Base-by-base conservation (phyloP, 2,888 invertebrate genomes). In the Boloria selene region DNA sequence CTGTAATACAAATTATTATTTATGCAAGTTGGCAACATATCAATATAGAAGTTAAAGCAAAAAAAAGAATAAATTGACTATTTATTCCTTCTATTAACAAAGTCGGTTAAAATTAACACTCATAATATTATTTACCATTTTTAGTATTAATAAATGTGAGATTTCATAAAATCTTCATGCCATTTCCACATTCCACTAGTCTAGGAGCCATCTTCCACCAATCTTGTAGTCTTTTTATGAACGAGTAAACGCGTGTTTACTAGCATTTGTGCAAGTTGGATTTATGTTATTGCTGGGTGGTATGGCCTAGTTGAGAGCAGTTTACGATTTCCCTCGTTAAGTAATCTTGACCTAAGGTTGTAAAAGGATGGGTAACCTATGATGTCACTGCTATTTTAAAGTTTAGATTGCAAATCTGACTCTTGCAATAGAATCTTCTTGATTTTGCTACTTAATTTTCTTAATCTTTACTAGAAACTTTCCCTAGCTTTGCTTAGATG, bases 251-350 rank as follows among this genome's bases (percentile, higher is more conserved):
- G 64, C 44, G 45, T 59, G 56, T 64, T 55, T 47, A 44, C 56
- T 55, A 64, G 52, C 58, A 52, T 64, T 64, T 64, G 56, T 64
- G 64, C 64, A 64, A 64, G 64, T 53, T 56, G 47, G 31, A 64
- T 64, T 64, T 64, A 64, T 64, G 58, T 59, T 64, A 64, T 64
- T 59, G 64, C 58, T 64, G 64, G 64, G 58, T 64, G 64, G 64
- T 53, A 59, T 52, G 64, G 58, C 64, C 58, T 58, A 59, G 58
- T 59, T 64, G 45, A 47, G 52, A 56, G 22, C 13, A 44, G 52
- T 64, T 59, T 59, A 64, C 52, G 64, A 64, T 59, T 64, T 64
- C 64, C 64, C 64, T 53, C 44, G 16, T 53, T 64, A 59, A 38
- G 58, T 26, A 59, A 59, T 52, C 16, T 49, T 62, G 53, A 62